Base-by-base conservation (phyloP, 2,797 vertebrate species). In the Myotis pilosus region DNA sequence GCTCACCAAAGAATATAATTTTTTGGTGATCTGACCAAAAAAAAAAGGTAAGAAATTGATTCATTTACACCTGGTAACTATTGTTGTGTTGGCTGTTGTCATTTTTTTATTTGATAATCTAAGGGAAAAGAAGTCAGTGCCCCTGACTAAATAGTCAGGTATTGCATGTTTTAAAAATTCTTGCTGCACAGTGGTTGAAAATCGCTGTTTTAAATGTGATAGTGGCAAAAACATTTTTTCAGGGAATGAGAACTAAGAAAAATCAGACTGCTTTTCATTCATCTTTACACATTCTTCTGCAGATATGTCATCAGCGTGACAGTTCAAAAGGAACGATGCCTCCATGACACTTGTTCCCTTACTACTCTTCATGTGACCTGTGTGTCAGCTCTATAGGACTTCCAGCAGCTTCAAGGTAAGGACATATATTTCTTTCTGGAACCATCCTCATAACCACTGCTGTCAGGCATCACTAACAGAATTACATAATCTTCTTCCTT, bases 191-290 rank as follows among this genome's bases (percentile, higher is more conserved):
- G 36, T 22, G 20, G 68, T 20, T 33, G n/a, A 68, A 68, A 68
- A 68, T 36, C 8, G 17, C 64, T 68, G 64, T 69, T 69, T 38
- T 79, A 68, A 76, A 76, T 85, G 23, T 36, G 47, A 74, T 55
- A 19, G 72, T 83, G 36, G 49, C n/a, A 72, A 87, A n/a, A 78
- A 6, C 33, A 11, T 57, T 78, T 80, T 25, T 69, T 80, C 49
- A 91, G 38, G 17, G 16, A 92, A 79, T 82, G 74, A 66, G 47
- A 94, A 89, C 51, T 74, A 79, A 74, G 33, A 57, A 74, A 76
- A 55, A 36, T 44, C 66, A 72, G n/a, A 78, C 33, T 20, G 5
- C 6, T 33, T 69, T 88, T 23, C 17, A 22, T 89, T 88, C 57
- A 51, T 16, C 25, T 86, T 82, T 86, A 66, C 8, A 20, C 19